Evolutionary conservation across 2,113 vertebrate species (phyloP).

Genomic region (Scortum barcoo): DNA sequence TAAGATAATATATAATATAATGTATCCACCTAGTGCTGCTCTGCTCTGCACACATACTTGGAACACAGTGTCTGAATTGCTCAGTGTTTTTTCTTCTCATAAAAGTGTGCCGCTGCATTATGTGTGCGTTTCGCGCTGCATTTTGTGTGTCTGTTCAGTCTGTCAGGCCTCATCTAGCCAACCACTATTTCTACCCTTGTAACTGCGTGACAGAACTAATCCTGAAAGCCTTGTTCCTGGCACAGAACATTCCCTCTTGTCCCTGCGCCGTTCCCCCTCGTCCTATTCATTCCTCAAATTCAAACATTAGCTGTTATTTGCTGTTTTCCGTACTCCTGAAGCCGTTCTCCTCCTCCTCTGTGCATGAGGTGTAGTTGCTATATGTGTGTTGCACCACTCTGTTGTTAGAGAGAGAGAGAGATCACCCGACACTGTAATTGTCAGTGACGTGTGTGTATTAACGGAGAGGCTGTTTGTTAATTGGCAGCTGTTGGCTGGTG

Average conservation of each 20-base stretch:
- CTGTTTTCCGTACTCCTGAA: slow-evolving; percentile 34
- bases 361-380: not conserved
- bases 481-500: slow-evolving; percentile 74
- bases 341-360: not conserved
- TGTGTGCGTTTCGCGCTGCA: not conserved
- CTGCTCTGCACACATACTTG: not conserved
- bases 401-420: slow-evolving; percentile 45
- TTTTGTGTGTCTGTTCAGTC: slow-evolving; percentile 36
- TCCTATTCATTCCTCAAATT: slow-evolving; percentile 18
- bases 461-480: slow-evolving; percentile 70
- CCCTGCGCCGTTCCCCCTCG: slow-evolving; percentile 29
- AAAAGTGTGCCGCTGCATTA: not conserved
- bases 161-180: slow-evolving; percentile 62
- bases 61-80: slow-evolving; percentile 1
- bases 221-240: slow-evolving; percentile 67
- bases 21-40: not conserved
- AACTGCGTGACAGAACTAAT: slow-evolving; percentile 67
- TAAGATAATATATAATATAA: too few relatives aligned
- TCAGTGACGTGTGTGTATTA: slow-evolving; percentile 67
- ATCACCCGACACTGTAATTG: slow-evolving; percentile 61
- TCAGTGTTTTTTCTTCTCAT: not conserved
- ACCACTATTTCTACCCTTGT: slow-evolving; percentile 56
- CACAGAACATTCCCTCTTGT: slow-evolving; percentile 59
- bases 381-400: slow-evolving; percentile 14
- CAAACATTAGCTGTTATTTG: slow-evolving; percentile 33